These are phyloP conservation scores for Andrena dorsata DNA, from an alignment of 2,888 invertebrate genomes.

Conservation along the genomic window DNA sequence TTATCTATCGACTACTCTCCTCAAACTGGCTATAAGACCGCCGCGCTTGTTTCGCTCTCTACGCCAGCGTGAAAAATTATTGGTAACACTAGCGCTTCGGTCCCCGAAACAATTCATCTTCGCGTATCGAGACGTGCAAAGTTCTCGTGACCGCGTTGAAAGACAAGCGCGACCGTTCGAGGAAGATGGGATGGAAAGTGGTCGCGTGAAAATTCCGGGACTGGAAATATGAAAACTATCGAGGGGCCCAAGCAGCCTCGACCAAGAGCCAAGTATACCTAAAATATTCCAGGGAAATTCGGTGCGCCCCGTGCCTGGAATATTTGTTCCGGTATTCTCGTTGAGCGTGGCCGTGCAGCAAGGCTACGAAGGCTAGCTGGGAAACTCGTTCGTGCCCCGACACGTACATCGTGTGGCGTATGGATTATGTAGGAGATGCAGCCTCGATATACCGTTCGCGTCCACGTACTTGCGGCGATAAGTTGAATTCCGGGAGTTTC, in stretches of 20 bases:
- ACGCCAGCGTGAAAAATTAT: background rate
- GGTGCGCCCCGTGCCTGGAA: slow-evolving; percentile 12
- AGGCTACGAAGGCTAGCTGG: background rate
- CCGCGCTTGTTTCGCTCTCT: background rate
- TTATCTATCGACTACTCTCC: background rate
- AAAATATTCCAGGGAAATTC: background rate
- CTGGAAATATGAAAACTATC: background rate
- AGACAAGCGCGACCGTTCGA: background rate
- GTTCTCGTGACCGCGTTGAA: background rate
- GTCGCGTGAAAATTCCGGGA: background rate
- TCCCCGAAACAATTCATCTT: background rate
- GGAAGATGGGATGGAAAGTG: background rate
- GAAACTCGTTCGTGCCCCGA: slow-evolving; percentile 29
- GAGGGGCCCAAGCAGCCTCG: background rate
- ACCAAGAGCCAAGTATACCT: background rate
- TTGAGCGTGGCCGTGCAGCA: background rate
- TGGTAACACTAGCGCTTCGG: background rate
- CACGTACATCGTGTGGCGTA: slow-evolving; percentile 10
- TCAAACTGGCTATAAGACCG: background rate
- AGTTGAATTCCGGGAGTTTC: slow-evolving; percentile 72
- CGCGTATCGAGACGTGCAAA: background rate
- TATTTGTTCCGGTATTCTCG: slow-evolving; percentile 27
- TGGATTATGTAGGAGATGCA: slow-evolving; percentile 46
- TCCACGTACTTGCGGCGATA: slow-evolving; percentile 72
- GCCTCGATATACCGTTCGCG: slow-evolving; percentile 46